Percentiles rank a stretch among this genome's conserved stretches.
Evolutionary conservation across 2,888 invertebrate genomes (phyloP).

Genomic region (Amphiduros pacificus): DNA sequence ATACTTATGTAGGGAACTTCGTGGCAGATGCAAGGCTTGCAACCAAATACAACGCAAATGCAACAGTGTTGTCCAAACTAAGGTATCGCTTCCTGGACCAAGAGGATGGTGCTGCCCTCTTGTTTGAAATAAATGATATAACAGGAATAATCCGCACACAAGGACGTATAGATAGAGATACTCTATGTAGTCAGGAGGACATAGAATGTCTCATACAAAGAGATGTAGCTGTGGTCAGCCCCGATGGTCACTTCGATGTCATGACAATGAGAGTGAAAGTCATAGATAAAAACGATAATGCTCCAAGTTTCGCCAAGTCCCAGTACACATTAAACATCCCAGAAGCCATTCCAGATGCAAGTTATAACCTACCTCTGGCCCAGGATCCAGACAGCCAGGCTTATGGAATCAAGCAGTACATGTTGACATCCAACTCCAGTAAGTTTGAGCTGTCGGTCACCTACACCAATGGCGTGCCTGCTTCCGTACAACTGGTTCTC

Average conservation of each 20-base stretch:
- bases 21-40: neutral
- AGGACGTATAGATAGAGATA: neutral
- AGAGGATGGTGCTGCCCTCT: neutral
- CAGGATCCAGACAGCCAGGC: conserved; percentile 85
- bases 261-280: conserved; percentile 32
- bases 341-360: conserved; percentile 27
- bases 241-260: conserved; percentile 65
- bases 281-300: conserved; percentile 41
- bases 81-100: neutral
- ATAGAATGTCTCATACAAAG: neutral
- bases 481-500: conserved; percentile 15
- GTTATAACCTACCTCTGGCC: conserved; percentile 50
- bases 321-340: conserved; percentile 23
- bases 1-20: neutral
- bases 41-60: neutral
- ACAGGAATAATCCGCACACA: neutral
- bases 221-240: conserved; percentile 10
- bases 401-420: conserved; percentile 70
- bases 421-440: conserved; percentile 14
- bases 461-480: neutral
- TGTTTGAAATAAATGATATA: neutral
- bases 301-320: conserved; percentile 32
- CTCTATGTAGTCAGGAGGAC: neutral
- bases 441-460: conserved; percentile 11
- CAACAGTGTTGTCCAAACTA: neutral